Evolutionary conservation across 23 tunicate genomes (phyloP), one percentile per base, ranked within the genome.

Genomic region (Oikopleura vanhoeffeni): DNA sequence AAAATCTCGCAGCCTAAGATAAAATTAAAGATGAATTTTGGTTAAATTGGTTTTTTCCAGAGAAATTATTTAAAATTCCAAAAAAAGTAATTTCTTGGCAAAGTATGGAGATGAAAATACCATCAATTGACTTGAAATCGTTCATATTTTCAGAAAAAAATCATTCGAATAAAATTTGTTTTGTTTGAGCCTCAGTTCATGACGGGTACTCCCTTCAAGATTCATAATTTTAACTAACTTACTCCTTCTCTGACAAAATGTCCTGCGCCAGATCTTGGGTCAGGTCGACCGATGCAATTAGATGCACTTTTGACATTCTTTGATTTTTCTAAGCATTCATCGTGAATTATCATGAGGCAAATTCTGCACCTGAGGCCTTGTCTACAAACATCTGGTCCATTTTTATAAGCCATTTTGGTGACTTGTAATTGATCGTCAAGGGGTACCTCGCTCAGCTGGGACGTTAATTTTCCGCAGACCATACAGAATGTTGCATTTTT

Each of bases 241-340:
- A 71, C 79, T 38, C 79, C 79, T 71, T 71, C 79, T 28, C 79
- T 33, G 32, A 71, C 35, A 71, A 71, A 71, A 71, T 71, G 79
- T 24, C 34, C 27, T 24, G 27, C 34, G 2, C 79, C 79, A 13
- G 79, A 71, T 2, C 79, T 33, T 13, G 79, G 79, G 32, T 71
- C 79, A 2, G 79, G 79, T 71, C 79, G 27, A 2, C 79, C 79
- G 38, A 38, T 71, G 32, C 79, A 71, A 18, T 3, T 32, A 2
- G 2, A 2, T 71, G 79, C 79, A 18, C 27, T 71, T 71, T 18
- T 13, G 35, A 18, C 35, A 13, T 71, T 38, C 32, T 71, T 71
- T 13, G 79, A 28, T 32, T 38, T 33, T 71, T 71, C 79, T 3
- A 71, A 38, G 35, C 79, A 71, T 2, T 24, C 38, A 30, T 30